phyloP scores from a whole-genome alignment of 2,888 invertebrate genomes.

The Chesias legatella region DNA sequence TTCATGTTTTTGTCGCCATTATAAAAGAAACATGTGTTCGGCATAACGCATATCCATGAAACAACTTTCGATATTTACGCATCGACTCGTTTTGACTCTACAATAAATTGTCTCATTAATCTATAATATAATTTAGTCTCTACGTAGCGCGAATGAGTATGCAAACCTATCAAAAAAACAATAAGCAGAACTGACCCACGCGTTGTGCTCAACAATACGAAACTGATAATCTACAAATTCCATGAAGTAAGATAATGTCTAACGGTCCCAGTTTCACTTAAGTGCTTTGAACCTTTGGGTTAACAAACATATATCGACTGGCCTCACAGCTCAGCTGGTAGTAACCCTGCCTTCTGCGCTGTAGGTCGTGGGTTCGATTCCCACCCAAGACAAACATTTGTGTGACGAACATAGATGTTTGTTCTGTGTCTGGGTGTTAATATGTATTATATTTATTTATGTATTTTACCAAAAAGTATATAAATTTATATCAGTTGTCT shows the following conservation, averaged over 20 bases:
- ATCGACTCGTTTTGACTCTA: background rate
- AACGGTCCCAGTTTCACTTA: slow-evolving; percentile 35
- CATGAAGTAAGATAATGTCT: slow-evolving; percentile 38
- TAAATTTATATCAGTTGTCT: no score
- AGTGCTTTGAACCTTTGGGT: no score
- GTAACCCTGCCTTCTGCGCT: no score
- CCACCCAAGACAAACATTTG: no score
- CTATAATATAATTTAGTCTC: no score
- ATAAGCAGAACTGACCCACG: slow-evolving; percentile 43
- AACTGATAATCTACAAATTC: slow-evolving; percentile 39
- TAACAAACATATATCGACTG: no score
- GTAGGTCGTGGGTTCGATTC: no score
- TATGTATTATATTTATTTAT: no score
- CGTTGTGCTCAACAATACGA: slow-evolving; percentile 52
- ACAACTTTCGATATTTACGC: slow-evolving; percentile 18
- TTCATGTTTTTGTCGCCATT: slow-evolving; percentile 41
- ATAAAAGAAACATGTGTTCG: slow-evolving; percentile 34
- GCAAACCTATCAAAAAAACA: slow-evolving; percentile 24
- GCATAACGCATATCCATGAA: slow-evolving; percentile 27
- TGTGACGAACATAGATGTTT: no score
- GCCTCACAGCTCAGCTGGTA: no score
- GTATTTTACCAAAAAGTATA: no score
- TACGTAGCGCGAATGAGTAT: slow-evolving; percentile 2
- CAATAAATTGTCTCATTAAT: slow-evolving; percentile 2
- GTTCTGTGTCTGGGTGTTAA: no score